A percentile compares a stretch with the other conserved stretches of the same genome.
These are phyloP conservation scores for Calonectris borealis DNA, from an alignment of 2,113 vertebrate species.

Conservation along the genomic window DNA sequence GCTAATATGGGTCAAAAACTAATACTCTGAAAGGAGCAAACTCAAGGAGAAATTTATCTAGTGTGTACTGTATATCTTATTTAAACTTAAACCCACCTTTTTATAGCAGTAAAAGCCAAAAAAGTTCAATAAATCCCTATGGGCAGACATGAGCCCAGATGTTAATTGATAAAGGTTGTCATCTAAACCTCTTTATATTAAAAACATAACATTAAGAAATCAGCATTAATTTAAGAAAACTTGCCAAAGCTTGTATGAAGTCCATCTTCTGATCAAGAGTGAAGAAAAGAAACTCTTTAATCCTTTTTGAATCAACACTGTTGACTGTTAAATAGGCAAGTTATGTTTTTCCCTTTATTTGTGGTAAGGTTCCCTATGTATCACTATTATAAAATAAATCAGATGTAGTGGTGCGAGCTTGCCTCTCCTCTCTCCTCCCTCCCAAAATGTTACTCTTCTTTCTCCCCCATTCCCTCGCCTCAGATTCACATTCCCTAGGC, in stretches of 20 bases:
- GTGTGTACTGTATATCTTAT: neutral
- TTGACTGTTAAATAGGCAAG: neutral
- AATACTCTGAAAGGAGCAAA: neutral
- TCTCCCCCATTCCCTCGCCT: neutral
- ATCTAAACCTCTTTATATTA: neutral
- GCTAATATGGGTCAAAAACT: neutral
- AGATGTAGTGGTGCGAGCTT: neutral
- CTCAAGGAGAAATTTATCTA: neutral
- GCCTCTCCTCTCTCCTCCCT: neutral
- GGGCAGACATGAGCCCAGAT: neutral
- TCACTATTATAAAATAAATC: neutral
- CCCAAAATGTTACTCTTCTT: neutral
- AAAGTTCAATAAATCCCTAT: neutral
- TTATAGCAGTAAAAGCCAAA: neutral
- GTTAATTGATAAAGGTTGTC: neutral
- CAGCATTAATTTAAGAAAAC: neutral
- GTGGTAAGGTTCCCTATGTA: neutral
- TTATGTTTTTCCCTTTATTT: neutral
- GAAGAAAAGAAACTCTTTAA: neutral
- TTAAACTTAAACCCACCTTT: fast-evolving
- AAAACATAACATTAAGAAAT: neutral
- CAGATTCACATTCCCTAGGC: neutral
- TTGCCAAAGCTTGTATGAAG: neutral
- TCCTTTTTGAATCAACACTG: neutral
- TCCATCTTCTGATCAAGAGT: neutral